Conservation (phyloP, 2,888 invertebrate genomes). For the Sabatieria punctata region DNA sequence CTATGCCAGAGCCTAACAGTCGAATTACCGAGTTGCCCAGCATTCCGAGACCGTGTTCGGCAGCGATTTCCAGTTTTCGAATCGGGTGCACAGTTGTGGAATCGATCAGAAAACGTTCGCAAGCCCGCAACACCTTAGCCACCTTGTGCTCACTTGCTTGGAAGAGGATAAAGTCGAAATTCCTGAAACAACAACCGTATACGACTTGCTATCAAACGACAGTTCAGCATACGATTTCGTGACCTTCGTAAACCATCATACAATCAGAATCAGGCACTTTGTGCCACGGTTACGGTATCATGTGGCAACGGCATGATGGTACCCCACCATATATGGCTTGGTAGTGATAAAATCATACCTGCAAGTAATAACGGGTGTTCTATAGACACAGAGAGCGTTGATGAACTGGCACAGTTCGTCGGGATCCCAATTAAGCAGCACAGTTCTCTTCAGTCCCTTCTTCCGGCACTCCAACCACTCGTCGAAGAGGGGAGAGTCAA, state of each 20-base stretch:
- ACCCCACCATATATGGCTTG: too few species aligned
- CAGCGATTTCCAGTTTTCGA: conserved; percentile 16
- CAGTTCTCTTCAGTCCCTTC: conserved; percentile 13
- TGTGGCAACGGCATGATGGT: too few species aligned
- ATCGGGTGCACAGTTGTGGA: conserved; percentile 16
- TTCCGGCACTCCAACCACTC: conserved; percentile 10
- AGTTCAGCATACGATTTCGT: neutral
- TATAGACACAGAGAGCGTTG: conserved; percentile 17
- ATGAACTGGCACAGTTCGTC: conserved; percentile 16
- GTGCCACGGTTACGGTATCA: too few species aligned
- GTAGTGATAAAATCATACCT: too few species aligned
- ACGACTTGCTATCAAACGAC: neutral
- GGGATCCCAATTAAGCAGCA: conserved; percentile 13
- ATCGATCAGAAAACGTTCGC: conserved; percentile 17
- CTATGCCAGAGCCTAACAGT: conserved; percentile 1
- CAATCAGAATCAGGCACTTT: too few species aligned
- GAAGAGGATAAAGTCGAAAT: conserved; percentile 13
- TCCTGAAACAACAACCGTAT: conserved; percentile 12
- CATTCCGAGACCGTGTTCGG: conserved; percentile 7
- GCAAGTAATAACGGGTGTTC: conserved; percentile 17
- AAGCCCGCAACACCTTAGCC: conserved; percentile 14
- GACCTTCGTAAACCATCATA: too few species aligned
- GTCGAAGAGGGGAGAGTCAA: conserved; percentile 12
- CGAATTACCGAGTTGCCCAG: conserved; percentile 8
- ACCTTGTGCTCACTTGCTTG: conserved; percentile 15